Percentiles rank a stretch among this genome's conserved stretches.
Conservation (phyloP, 2,888 invertebrate species). For the Orthosia gothica region DNA sequence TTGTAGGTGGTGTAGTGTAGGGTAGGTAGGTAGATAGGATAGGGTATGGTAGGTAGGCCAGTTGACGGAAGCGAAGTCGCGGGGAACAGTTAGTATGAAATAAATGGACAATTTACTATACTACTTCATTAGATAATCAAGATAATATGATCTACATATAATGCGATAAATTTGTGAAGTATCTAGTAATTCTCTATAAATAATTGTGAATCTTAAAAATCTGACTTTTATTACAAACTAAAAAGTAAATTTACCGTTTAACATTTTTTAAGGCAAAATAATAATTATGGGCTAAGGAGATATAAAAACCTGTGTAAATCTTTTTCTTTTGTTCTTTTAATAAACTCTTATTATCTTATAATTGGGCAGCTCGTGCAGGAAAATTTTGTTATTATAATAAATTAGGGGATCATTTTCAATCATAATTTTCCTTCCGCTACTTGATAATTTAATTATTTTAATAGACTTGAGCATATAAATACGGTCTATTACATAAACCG, state of each 20-base stretch:
- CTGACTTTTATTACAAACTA: background rate
- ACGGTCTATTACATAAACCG: too few relatives aligned
- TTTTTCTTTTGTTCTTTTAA: conserved; percentile 64
- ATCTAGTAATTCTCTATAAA: too few relatives aligned
- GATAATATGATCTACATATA: too few relatives aligned
- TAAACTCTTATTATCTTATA: conserved; percentile 66
- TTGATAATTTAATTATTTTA: background rate
- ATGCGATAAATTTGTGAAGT: too few relatives aligned
- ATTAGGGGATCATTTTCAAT: conserved; percentile 5
- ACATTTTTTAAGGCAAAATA: conserved; percentile 17
- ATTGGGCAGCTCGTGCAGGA: conserved; percentile 59
- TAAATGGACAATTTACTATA: too few relatives aligned
- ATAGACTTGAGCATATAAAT: background rate
- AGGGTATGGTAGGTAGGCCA: too few relatives aligned
- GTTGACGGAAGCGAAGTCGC: too few relatives aligned
- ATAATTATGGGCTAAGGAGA: conserved; percentile 45
- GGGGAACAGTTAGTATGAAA: too few relatives aligned
- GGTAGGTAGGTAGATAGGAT: too few relatives aligned
- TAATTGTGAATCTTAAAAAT: too few relatives aligned
- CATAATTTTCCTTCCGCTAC: background rate
- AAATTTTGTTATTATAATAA: conserved; percentile 31
- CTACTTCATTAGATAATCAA: too few relatives aligned
- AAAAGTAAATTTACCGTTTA: background rate
- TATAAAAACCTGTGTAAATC: conserved; percentile 63
- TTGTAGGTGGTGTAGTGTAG: too few relatives aligned